phyloP scores from a whole-genome alignment of 2,888 invertebrate species.

The Papilio gigon region DNA sequence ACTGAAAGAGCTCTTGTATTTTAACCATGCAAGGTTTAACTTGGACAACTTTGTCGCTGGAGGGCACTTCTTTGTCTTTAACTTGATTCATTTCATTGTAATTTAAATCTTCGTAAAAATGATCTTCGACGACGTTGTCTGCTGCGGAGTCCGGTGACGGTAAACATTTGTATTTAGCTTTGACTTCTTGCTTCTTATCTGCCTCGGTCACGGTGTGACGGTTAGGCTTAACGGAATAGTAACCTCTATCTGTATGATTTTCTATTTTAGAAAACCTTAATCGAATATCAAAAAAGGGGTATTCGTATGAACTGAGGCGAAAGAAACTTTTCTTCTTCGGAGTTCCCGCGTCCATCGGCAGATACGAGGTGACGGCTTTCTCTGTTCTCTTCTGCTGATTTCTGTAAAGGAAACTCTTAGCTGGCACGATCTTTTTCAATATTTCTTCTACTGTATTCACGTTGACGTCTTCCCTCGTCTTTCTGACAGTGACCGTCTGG shows the following conservation, averaged over 20 bases:
- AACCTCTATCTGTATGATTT: constrained; percentile 66
- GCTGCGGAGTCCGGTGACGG: constrained; percentile 60
- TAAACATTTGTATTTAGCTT: constrained; percentile 67
- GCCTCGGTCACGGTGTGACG: constrained; percentile 60
- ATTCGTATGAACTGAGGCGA: constrained; percentile 72
- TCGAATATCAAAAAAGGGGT: constrained; percentile 68
- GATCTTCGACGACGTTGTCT: constrained; percentile 67
- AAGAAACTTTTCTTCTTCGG: constrained; percentile 62
- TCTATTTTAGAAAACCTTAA: constrained; percentile 64
- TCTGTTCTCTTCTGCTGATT: constrained; percentile 59
- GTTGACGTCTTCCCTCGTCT: constrained; percentile 51
- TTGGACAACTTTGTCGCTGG: constrained; percentile 41
- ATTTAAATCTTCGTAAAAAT: constrained; percentile 75
- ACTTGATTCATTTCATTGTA: constrained; percentile 63
- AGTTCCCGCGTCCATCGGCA: constrained; percentile 70
- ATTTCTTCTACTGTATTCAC: constrained; percentile 67
- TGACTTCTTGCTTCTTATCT: constrained; percentile 59
- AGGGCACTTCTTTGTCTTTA: constrained; percentile 44
- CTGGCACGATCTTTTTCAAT: constrained; percentile 68
- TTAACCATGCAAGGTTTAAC: constrained; percentile 68
- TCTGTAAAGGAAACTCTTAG: constrained; percentile 77
- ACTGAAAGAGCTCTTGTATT: constrained; percentile 71
- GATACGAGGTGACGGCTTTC: constrained; percentile 65
- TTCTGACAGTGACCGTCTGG: constrained; percentile 66
- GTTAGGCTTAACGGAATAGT: constrained; percentile 70